These are phyloP conservation scores for Spea hammondii DNA, from an alignment of 2,797 vertebrate species.

Conservation along the genomic window DNA sequence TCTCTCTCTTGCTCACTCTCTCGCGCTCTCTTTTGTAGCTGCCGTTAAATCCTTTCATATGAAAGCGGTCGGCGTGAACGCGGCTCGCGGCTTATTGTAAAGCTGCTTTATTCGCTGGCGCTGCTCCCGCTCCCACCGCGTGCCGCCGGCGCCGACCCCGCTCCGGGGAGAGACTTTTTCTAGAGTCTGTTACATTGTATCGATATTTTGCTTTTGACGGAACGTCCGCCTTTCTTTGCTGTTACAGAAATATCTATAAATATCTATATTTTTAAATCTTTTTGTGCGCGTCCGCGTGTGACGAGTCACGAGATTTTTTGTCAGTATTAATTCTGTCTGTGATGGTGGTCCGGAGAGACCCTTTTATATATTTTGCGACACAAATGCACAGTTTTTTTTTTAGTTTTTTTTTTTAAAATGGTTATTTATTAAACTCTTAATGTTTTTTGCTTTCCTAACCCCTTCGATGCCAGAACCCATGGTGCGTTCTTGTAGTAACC, in stretches of 20 bases:
- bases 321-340: constrained; percentile 76
- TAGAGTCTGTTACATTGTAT: constrained; percentile 49
- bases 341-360: constrained; percentile 54
- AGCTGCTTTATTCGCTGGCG: constrained; percentile 88
- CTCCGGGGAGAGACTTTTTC: neutral
- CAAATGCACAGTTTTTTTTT: constrained; percentile 63
- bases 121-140: neutral
- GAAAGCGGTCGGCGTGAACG: constrained; percentile 82
- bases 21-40: constrained; percentile 72
- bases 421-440: constrained; percentile 75
- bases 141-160: constrained; percentile 28
- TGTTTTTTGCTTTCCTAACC: constrained; percentile 58
- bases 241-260: constrained; percentile 55
- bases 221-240: constrained; percentile 61
- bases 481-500: neutral
- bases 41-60: constrained; percentile 81
- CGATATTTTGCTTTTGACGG: constrained; percentile 57
- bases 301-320: constrained; percentile 42
- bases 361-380: constrained; percentile 66
- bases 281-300: constrained; percentile 10
- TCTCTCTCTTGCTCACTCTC: constrained; percentile 53
- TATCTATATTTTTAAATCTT: constrained; percentile 47
- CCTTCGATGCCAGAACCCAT: neutral
- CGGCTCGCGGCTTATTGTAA: constrained; percentile 89
- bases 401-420: constrained; percentile 44